A percentile compares a stretch with the other conserved stretches of the same genome.
Evolutionary conservation across 2,113 vertebrate genomes (phyloP).

Genomic region (Sylvietta virens): DNA sequence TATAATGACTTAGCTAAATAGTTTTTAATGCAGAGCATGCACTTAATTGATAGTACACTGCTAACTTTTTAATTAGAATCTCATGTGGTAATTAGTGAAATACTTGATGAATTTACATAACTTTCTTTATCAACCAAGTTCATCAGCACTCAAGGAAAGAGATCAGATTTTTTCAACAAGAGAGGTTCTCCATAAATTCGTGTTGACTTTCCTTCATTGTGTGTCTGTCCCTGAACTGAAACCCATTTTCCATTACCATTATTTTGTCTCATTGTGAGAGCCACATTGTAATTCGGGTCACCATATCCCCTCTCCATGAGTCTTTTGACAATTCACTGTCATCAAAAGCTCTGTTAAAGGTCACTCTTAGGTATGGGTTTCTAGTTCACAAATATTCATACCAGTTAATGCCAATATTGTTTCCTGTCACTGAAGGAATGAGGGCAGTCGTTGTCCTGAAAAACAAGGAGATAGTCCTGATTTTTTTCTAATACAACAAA

Average conservation of each 20-base stretch:
- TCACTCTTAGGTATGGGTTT: neutral
- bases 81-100: conserved; percentile 10
- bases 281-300: neutral
- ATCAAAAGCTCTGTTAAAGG: neutral
- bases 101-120: neutral
- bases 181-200: neutral
- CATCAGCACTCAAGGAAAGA: neutral
- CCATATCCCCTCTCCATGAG: neutral
- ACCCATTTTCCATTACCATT: neutral
- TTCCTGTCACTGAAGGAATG: neutral
- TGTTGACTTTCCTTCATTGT: neutral
- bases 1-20: conserved; percentile 6
- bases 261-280: neutral
- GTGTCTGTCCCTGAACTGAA: neutral
- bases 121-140: neutral
- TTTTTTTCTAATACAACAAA: neutral
- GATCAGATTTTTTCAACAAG: neutral
- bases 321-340: neutral
- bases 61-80: conserved; percentile 27
- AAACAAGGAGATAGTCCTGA: neutral
- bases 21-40: neutral
- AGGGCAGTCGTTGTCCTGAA: neutral
- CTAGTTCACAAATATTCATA: neutral
- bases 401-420: neutral
- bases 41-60: neutral